Base-by-base conservation (phyloP, 2,888 invertebrate genomes). In the Rosalia funebris region DNA sequence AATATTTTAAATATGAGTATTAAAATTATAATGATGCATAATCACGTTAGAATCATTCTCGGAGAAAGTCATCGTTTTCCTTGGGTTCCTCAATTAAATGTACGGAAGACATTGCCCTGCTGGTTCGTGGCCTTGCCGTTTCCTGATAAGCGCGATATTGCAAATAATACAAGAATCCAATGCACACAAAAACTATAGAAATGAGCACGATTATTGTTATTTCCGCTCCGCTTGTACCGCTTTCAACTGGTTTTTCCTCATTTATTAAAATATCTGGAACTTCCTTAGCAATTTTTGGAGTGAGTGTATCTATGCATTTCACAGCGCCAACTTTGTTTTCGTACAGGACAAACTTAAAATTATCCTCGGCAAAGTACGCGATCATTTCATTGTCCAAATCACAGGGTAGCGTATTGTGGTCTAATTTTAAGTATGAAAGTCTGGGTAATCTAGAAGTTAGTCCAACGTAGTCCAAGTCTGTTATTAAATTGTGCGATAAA, bases 341-440 rank as follows among this genome's bases (percentile, higher is more conserved):
- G 9, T 69, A 74, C 1, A 79, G 55, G 5, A 72, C 64, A 52
- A 71, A 79, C 56, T 76, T 75, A 54, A 79, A 74, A 57, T 77
- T 78, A 52, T 78, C 78, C 15, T 76, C 72, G 9, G 63, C 64
- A 54, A 79, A 79, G 56, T 72, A 73, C 1, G 69, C 66, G 20
- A 71, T 68, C 76, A 81, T 80, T 36, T 81, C 78, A 10, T 70
- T 62, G 41, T 79, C 75, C 32, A 81, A 62, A 53, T 75, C 75
- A 56, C 81, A 81, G 1, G 77, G 74, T 57, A 77, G 70, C 1
- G 53, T 25, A 52, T 81, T 81, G 39, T 75, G 67, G 41, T 77
- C 73, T 7, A 81, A 57, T 41, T 68, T 66, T 1, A 81, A 50
- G 52, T 75, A 76, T 0, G 78, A 63, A 2, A 81, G 62, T 15